Evolutionary conservation across 2,888 invertebrate genomes (phyloP), one percentile per base, ranked within the genome.

Genomic region (Dioctria linearis): DNA sequence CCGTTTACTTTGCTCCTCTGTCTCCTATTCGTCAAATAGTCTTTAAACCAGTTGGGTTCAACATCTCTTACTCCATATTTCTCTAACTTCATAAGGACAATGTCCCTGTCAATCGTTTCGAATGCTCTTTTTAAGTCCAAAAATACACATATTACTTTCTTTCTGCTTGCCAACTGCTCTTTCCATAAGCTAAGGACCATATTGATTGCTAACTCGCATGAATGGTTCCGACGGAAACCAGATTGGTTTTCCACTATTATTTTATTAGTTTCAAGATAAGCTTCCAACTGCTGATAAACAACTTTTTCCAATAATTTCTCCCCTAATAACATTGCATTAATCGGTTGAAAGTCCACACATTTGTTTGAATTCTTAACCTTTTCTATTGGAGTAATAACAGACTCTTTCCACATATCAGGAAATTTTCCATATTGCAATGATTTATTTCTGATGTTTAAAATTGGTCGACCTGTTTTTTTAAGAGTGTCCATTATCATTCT

Each of bases 191-290:
- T 73, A 11, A 83, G 37, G 3, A 78, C 65, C 25, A 69, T 63
- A 11, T 82, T 80, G 4, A 83, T 51, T 5, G 82, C 82, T 25
- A 80, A 80, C 67, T 82, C 82, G 25, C 82, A 83, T 5, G 80
- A 82, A 57, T 82, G 80, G 5, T 69, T 75, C 66, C 42, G 49
- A n/a, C 83, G 65, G 40, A 83, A 83, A 1, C 83, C 83, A 78
- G 63, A 78, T 42, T 63, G 51, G 2, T 78, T 63, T 65, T 65
- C 40, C 54, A 54, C 11, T 11, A 54, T 54, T n/a, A 54, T 11
- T n/a, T 11, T 54, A 11, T 54, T 54, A 8, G 11, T 54, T 54
- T 54, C 54, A n/a, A 54, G n/a, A n/a, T 54, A 54, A 6, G 11
- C 11, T 11, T 54, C 54, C 54, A 54, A 54, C 11, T 54, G 54